phyloP scores from a whole-genome alignment of 2,888 invertebrate species.

The Acleris laterana region DNA sequence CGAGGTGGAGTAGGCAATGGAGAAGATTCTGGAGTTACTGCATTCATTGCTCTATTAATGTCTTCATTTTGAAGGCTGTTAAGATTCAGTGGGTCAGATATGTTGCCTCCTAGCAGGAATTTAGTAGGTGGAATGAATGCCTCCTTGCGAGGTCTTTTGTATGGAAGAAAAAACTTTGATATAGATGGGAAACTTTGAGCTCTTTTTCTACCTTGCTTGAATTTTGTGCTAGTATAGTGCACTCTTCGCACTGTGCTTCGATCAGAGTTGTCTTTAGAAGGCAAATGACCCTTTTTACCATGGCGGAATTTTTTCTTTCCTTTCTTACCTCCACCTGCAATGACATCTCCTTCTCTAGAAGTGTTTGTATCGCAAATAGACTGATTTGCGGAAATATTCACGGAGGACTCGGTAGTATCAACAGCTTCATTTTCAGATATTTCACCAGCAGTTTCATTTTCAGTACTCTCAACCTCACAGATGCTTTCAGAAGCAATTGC shows the following conservation, averaged over 20 bases:
- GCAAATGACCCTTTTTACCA: constrained; percentile 71
- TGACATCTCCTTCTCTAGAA: constrained; percentile 66
- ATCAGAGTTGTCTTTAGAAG: constrained; percentile 71
- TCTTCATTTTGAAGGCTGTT: constrained; percentile 95
- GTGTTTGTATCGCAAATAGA: constrained; percentile 57
- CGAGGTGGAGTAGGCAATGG: constrained; percentile 93
- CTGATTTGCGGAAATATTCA: constrained; percentile 54
- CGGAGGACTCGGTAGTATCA: constrained; percentile 59
- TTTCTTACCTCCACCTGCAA: constrained; percentile 62
- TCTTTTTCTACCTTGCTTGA: constrained; percentile 85
- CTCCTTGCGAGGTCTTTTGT: constrained; percentile 89
- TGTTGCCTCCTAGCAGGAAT: constrained; percentile 97
- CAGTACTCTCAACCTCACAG: constrained; percentile 54
- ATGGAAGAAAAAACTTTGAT: constrained; percentile 90
- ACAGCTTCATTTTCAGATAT: constrained; percentile 62
- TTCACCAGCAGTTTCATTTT: constrained; percentile 63
- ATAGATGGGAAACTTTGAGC: constrained; percentile 87
- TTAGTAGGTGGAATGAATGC: constrained; percentile 94
- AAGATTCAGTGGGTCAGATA: constrained; percentile 96
- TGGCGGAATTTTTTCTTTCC: constrained; percentile 77
- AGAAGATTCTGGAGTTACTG: constrained; percentile 96
- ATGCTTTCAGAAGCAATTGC: constrained; percentile 56
- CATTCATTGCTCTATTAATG: constrained; percentile 91
- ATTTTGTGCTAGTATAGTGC: constrained; percentile 74
- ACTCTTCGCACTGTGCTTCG: constrained; percentile 70